phyloP scores from a whole-genome alignment of 1,140 invertebrate genomes.

The Ridgeia piscesae region DNA sequence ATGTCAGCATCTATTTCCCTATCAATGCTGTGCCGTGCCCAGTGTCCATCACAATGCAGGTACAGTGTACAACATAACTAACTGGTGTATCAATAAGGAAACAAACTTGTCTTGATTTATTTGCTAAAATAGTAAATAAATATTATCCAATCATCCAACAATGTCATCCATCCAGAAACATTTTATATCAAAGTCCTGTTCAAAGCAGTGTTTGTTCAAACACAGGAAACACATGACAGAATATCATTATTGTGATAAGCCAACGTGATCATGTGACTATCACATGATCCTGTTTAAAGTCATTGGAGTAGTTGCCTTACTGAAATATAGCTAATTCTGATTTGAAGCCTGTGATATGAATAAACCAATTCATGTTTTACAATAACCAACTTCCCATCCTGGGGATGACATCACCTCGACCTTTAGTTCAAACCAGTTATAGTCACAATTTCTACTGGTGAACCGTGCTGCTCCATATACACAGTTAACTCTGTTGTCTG shows the following conservation, averaged over 20 bases:
- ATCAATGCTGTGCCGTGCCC: slow-evolving; percentile 35
- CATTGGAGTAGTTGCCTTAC: background rate
- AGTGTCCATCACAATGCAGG: slow-evolving; percentile 46
- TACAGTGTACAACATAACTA: slow-evolving; percentile 34
- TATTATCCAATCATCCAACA: no score
- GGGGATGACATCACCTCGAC: background rate
- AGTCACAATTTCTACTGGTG: no score
- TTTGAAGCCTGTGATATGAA: no score
- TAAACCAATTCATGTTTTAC: no score
- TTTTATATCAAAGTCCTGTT: no score
- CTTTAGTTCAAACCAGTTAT: no score
- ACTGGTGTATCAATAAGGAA: background rate
- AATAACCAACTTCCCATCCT: no score
- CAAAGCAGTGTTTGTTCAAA: no score
- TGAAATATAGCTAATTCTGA: background rate
- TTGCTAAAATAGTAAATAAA: background rate
- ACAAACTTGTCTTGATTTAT: background rate
- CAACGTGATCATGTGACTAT: background rate
- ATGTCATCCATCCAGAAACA: no score
- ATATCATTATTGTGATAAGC: background rate
- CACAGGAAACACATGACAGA: background rate
- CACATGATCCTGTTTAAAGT: background rate
- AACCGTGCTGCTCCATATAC: no score
- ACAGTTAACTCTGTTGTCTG: no score
- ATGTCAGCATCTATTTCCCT: slow-evolving; percentile 43